Base-by-base conservation (phyloP, 2,888 invertebrate genomes). In the Pyrrhosoma nymphula region DNA sequence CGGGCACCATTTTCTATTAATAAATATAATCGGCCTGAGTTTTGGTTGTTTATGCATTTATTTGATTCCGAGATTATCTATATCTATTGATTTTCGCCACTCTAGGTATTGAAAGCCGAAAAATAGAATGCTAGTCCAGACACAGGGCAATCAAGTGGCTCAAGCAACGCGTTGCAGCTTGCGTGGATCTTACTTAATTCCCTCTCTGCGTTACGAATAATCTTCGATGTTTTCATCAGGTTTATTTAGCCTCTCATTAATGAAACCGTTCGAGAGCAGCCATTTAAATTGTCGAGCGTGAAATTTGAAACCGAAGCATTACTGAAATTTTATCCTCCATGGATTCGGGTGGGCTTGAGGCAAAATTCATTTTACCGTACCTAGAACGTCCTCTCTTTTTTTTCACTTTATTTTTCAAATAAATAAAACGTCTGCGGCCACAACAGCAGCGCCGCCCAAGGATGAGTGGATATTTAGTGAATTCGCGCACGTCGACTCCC, bases 401-500 rank as follows among this genome's bases (percentile, higher is more conserved):
- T 60, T 60, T 14, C 56, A 56, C 16, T 20, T 60, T 60, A 8
- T 60, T 60, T 47, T 60, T 60, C 20, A 60, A 60, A 60, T 60
- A 60, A 60, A 60, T 10, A n/a, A 69, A 69, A n/a, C 26, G 69
- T 69, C 69, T n/a, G n/a, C 69, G 69, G 26, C 69, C n/a, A 23
- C n/a, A 69, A 69, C 69, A 69, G n/a, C 26, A 23, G 20, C n/a
- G n/a, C 26, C 20, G 20, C n/a, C 12, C 60, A n/a, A n/a, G 69
- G n/a, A 69, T 26, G 69, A 23, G 69, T n/a, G 69, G n/a, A 69
- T 69, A 69, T 69, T 69, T n/a, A 69, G 69, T 69, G 69, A 69
- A 69, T 69, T 69, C 69, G 69, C n/a, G 69, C 69, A 69, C 69
- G 69, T 69, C 69, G n/a, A n/a, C n/a, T n/a, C 69, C 69, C 69